A percentile compares a stretch with the other conserved stretches of the same genome.
Evolutionary conservation across 2,888 invertebrate species (phyloP).

Genomic region (Lycophotia porphyrea): DNA sequence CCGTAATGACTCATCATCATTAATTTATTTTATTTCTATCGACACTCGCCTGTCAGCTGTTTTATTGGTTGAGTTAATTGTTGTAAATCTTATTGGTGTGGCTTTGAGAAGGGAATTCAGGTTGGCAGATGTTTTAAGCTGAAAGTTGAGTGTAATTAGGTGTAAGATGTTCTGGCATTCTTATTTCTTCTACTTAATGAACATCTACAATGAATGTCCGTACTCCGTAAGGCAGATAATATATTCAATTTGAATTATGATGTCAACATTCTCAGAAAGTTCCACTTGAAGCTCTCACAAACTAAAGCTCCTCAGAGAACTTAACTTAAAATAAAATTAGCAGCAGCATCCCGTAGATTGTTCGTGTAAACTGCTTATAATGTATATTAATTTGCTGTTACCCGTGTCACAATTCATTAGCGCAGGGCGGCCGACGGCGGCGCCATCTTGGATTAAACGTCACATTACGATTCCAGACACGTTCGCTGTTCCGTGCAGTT

Average conservation of each 20-base stretch:
- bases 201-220: background rate
- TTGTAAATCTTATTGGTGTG: slow-evolving; percentile 37
- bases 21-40: slow-evolving; percentile 63
- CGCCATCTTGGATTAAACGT: slow-evolving; percentile 71
- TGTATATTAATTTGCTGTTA: slow-evolving; percentile 71
- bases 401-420: slow-evolving; percentile 77
- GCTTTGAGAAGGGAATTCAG: slow-evolving; percentile 18
- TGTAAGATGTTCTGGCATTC: background rate
- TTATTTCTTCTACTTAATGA: background rate
- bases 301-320: background rate
- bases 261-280: background rate
- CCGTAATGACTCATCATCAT: slow-evolving; percentile 70
- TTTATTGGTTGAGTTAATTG: slow-evolving; percentile 53
- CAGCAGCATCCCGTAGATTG: slow-evolving; percentile 43
- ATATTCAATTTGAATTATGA: background rate
- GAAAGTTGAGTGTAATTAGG: slow-evolving; percentile 7
- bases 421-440: slow-evolving; percentile 66
- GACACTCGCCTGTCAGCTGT: slow-evolving; percentile 53
- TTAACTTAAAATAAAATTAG: slow-evolving; percentile 31
- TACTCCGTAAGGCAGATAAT: too few relatives aligned
- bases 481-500: slow-evolving; percentile 68
- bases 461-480: slow-evolving; percentile 83
- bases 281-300: slow-evolving; percentile 1
- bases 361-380: slow-evolving; percentile 61
- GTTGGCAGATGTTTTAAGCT: background rate